phyloP scores from a whole-genome alignment of 2,113 vertebrate genomes.

The Corythoichthys intestinalis region DNA sequence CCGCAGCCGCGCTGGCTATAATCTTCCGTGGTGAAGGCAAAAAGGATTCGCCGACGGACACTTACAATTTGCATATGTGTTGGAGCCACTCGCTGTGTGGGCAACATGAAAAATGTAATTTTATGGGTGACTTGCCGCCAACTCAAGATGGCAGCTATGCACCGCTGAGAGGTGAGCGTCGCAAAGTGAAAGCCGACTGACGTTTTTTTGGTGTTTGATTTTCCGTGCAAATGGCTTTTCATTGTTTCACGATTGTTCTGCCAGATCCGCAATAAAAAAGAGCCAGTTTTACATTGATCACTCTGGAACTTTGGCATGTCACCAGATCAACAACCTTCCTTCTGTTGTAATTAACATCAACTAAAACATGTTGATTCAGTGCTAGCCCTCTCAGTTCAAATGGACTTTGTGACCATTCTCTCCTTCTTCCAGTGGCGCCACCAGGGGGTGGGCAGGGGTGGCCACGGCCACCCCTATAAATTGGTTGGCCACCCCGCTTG shows the following conservation, averaged over 20 bases:
- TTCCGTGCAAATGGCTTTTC: slow-evolving; percentile 11
- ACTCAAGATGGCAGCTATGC: slow-evolving; percentile 24
- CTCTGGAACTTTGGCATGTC: too few relatives aligned
- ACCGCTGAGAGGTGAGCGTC: not conserved
- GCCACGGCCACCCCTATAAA: too few relatives aligned
- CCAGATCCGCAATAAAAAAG: too few relatives aligned
- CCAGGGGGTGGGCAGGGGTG: too few relatives aligned
- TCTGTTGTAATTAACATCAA: too few relatives aligned
- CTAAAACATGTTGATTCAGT: too few relatives aligned
- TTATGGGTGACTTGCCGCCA: slow-evolving; percentile 47
- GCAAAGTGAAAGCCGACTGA: slow-evolving; percentile 17
- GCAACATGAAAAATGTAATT: slow-evolving; percentile 48
- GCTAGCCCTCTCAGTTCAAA: too few relatives aligned
- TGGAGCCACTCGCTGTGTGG: slow-evolving; percentile 19
- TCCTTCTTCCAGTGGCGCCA: too few relatives aligned
- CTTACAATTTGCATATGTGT: slow-evolving; percentile 41
- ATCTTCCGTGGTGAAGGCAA: not conserved
- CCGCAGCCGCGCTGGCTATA: slow-evolving; percentile 1
- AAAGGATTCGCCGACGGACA: slow-evolving; percentile 11
- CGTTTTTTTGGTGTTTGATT: slow-evolving; percentile 22
- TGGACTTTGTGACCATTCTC: too few relatives aligned
- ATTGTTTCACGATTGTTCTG: not conserved
- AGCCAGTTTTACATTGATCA: too few relatives aligned
- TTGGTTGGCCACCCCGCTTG: too few relatives aligned
- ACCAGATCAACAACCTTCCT: too few relatives aligned